phyloP scores from a whole-genome alignment of 1,140 invertebrate genomes.

The Bombus consobrinus region DNA sequence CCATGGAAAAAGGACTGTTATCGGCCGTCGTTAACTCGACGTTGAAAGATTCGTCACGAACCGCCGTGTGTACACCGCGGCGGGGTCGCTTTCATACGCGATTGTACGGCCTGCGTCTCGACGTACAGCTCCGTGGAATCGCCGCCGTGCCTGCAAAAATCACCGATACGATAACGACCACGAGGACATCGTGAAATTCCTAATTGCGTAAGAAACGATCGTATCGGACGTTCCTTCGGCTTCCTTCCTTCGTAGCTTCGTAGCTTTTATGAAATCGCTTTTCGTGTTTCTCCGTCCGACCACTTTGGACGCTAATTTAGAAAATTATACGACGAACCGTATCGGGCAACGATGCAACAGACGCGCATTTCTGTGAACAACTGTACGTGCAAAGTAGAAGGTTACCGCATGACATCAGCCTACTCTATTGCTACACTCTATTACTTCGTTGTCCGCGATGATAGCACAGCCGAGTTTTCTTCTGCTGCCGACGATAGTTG shows the following conservation, averaged over 20 bases:
- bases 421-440: slow-evolving; percentile 63
- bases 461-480: slow-evolving; percentile 57
- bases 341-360: neutral
- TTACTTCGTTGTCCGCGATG: slow-evolving; percentile 58
- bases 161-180: slow-evolving; percentile 5
- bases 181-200: neutral
- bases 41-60: slow-evolving; percentile 43
- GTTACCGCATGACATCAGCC: slow-evolving; percentile 70
- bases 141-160: neutral
- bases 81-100: no score
- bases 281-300: neutral
- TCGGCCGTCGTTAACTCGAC: slow-evolving; percentile 38
- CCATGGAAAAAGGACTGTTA: slow-evolving; percentile 56
- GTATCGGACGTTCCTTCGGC: neutral
- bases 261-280: slow-evolving; percentile 7
- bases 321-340: slow-evolving; percentile 19
- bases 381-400: slow-evolving; percentile 69
- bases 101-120: neutral
- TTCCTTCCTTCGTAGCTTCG: no score
- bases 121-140: neutral
- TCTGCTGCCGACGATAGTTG: slow-evolving; percentile 34
- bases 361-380: slow-evolving; percentile 51
- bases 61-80: no score
- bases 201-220: slow-evolving; percentile 18
- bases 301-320: neutral